phyloP scores from a whole-genome alignment of 1,140 invertebrate genomes.

The Lutraria rhynchaena region DNA sequence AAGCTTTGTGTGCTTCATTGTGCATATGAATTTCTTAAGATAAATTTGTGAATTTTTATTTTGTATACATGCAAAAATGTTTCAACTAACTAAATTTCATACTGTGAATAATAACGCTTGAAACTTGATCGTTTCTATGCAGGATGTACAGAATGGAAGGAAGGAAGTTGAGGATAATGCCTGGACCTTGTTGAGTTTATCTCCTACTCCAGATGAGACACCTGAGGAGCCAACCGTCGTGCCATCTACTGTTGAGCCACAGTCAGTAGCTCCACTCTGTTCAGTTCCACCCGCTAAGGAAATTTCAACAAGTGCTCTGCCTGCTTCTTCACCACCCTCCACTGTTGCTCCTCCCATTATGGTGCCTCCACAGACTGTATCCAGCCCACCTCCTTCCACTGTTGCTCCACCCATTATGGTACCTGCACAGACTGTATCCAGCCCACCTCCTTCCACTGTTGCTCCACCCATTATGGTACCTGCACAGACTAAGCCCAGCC shows the following conservation, averaged over 20 bases:
- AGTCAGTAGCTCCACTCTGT: background rate
- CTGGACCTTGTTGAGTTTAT: constrained; percentile 21
- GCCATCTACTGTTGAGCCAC: background rate
- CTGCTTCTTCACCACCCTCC: background rate
- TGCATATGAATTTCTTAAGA: no score
- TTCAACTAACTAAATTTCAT: no score
- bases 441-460: background rate
- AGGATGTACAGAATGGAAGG: constrained; percentile 33
- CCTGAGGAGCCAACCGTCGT: background rate
- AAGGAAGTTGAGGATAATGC: background rate
- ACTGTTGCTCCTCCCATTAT: no score
- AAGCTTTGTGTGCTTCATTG: no score
- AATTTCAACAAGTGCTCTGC: no score
- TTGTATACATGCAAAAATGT: no score
- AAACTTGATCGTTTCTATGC: no score
- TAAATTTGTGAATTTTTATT: no score
- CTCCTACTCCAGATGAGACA: background rate
- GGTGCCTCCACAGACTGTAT: background rate
- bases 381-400: background rate
- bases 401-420: background rate
- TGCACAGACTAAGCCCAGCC: background rate
- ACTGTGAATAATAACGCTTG: no score
- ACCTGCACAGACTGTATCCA: background rate
- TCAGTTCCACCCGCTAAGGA: no score
- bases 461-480: no score